Percentiles rank a stretch among this genome's conserved stretches.
Evolutionary conservation across 2,797 vertebrate species (phyloP).

Genomic region (Centropyge bicolor): DNA sequence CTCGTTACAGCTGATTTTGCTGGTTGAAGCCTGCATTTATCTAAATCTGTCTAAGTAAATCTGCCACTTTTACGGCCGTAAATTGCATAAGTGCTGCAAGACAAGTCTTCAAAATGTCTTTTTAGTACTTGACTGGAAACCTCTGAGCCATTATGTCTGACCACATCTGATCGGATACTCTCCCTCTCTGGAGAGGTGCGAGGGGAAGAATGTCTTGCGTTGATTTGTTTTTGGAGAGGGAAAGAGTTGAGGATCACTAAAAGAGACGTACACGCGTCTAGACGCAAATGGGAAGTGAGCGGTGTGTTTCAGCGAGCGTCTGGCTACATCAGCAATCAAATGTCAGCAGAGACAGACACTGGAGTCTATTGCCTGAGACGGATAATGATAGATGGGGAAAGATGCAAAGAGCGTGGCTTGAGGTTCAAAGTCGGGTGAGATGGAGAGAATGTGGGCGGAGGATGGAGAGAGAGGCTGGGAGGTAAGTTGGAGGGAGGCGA

Average conservation of each 20-base stretch:
- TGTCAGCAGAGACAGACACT: conserved; percentile 48
- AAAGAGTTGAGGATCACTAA: conserved; percentile 46
- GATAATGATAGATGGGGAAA: conserved; percentile 65
- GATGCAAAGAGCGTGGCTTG: conserved; percentile 53
- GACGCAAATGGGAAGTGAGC: conserved; percentile 61
- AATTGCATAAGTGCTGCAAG: background rate
- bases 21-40: accelerated
- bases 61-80: background rate
- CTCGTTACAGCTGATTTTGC: background rate
- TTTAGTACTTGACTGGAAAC: conserved; percentile 44
- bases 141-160: conserved; percentile 14
- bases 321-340: conserved; percentile 62
- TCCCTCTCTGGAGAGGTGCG: conserved; percentile 36
- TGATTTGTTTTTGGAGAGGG: conserved; percentile 33
- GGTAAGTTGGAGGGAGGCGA: conserved; percentile 46
- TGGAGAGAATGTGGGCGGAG: conserved; percentile 59
- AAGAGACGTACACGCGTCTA: conserved; percentile 43
- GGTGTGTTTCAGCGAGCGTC: conserved; percentile 53
- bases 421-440: conserved; percentile 75
- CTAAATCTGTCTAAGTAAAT: too few species aligned
- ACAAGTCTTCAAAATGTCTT: background rate
- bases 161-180: conserved; percentile 17
- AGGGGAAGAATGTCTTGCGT: conserved; percentile 34
- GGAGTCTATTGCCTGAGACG: conserved; percentile 43
- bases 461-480: conserved; percentile 49